Conservation (phyloP, 2,797 vertebrate genomes). For the Channa striata region DNA sequence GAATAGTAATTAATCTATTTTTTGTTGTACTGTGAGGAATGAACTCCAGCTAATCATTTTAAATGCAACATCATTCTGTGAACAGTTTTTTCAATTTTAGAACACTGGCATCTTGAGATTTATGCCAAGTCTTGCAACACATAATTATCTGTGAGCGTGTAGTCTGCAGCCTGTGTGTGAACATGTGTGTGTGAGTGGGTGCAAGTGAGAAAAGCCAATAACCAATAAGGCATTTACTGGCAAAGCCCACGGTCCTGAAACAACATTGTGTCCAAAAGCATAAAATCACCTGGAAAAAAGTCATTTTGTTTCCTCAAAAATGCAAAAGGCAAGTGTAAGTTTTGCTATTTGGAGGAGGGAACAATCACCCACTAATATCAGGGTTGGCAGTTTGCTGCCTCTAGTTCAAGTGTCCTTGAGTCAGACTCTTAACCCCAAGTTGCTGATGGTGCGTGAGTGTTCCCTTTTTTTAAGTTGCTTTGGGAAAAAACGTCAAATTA, state of each 20-base stretch:
- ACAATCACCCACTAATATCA: too few species aligned
- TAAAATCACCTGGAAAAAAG: conserved; percentile 16
- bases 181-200: conserved; percentile 50
- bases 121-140: conserved; percentile 30
- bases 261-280: conserved; percentile 28
- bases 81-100: conserved; percentile 38
- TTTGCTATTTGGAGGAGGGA: too few species aligned
- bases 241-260: conserved; percentile 39
- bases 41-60: conserved; percentile 29
- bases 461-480: too few species aligned
- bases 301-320: not conserved
- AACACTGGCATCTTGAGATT: conserved; percentile 19
- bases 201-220: conserved; percentile 46
- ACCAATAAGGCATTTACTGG: conserved; percentile 42
- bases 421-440: too few species aligned
- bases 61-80: conserved; percentile 24
- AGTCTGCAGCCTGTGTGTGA: conserved; percentile 25
- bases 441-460: too few species aligned
- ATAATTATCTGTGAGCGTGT: conserved; percentile 20
- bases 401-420: too few species aligned
- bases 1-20: conserved; percentile 20
- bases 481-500: too few species aligned
- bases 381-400: too few species aligned
- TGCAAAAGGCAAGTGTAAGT: not conserved
- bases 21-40: conserved; percentile 15